A percentile compares a stretch with the other conserved stretches of the same genome.
Conservation (phyloP, 2,797 vertebrate species). For the Esox masquinongy region DNA sequence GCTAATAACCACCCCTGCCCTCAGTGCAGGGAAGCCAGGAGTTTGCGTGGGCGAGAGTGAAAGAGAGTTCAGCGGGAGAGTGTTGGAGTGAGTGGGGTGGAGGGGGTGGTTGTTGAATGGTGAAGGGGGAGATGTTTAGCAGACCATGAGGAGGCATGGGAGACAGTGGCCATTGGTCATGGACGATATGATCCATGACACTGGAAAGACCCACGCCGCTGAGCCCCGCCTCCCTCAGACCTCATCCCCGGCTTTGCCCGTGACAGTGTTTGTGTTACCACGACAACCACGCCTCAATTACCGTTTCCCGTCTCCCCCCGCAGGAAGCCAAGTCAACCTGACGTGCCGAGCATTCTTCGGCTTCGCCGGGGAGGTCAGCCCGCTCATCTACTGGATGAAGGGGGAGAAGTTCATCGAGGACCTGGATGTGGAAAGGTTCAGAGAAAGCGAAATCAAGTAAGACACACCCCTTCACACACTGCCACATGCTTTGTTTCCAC, state of each 20-base stretch:
- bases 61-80: not conserved
- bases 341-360: slow-evolving; percentile 96
- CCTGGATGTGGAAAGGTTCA: slow-evolving; percentile 91
- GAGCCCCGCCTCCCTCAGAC: not conserved
- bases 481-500: not conserved
- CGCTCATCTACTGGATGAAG: slow-evolving; percentile 99
- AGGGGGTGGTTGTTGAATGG: not conserved
- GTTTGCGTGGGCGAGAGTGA: not conserved
- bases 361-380: slow-evolving; percentile 92
- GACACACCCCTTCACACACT: slow-evolving; percentile 25
- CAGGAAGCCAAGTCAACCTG: slow-evolving; percentile 90
- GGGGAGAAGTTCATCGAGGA: slow-evolving; percentile 98
- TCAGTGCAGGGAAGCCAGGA: not conserved
- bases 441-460: slow-evolving; percentile 97
- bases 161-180: not conserved
- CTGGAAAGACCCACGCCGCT: not conserved
- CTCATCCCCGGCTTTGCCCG: not conserved
- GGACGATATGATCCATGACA: not conserved
- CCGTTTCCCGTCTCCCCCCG: slow-evolving; percentile 26
- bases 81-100: not conserved
- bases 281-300: slow-evolving; percentile 7
- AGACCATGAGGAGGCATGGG: not conserved
- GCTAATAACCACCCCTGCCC: not conserved
- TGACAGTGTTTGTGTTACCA: not conserved
- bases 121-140: not conserved